A percentile compares a stretch with the other conserved stretches of the same genome.
phyloP scores from a whole-genome alignment of 2,113 vertebrate species.

The Varanus salvator region DNA sequence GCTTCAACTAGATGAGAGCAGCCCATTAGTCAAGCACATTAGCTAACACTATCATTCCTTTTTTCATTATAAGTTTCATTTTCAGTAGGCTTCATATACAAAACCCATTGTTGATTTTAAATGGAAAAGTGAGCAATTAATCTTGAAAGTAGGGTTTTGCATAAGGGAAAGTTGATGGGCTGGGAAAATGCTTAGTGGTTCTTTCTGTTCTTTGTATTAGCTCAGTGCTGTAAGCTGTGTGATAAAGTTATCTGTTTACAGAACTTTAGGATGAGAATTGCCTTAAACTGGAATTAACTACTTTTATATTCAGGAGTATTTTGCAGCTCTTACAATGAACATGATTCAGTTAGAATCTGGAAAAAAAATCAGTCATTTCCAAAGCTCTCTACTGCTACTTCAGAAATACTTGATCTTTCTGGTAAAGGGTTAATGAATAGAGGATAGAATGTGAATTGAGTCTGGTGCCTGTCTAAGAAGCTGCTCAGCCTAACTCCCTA shows the following conservation, averaged over 20 bases:
- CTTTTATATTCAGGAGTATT: background rate
- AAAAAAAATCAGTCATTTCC: background rate
- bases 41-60: background rate
- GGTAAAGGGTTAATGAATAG: background rate
- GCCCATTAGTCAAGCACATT: background rate
- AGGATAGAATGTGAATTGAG: background rate
- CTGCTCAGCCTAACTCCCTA: background rate
- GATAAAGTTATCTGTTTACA: no score
- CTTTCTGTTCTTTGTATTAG: background rate
- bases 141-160: background rate
- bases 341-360: background rate
- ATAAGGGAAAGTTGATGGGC: background rate
- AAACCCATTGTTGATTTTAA: background rate
- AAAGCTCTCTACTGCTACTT: background rate
- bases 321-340: background rate
- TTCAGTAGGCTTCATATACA: background rate
- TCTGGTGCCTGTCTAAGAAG: background rate
- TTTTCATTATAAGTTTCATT: background rate
- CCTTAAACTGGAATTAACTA: background rate
- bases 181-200: background rate
- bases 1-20: background rate
- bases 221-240: background rate
- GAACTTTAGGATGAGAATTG: background rate
- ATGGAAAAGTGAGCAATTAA: background rate
- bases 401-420: background rate